Evolutionary conservation across 1,140 invertebrate genomes (phyloP).

Genomic region (Leptestheria dahalacensis): DNA sequence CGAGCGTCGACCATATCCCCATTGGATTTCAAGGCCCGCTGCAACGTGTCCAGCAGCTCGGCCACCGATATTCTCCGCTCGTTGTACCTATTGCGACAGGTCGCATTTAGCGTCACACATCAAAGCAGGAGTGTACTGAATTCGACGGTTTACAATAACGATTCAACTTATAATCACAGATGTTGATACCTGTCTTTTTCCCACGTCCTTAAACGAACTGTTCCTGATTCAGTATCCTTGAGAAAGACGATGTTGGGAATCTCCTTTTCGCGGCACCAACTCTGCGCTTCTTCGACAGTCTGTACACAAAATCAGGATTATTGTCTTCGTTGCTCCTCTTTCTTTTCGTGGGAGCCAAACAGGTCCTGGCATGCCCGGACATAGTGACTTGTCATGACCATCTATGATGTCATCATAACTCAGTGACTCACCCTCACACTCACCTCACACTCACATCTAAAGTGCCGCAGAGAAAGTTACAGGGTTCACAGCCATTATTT

Average conservation of each 20-base stretch:
- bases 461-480: too few species aligned
- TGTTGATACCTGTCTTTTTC: slow-evolving; percentile 35
- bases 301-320: too few species aligned
- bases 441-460: too few species aligned
- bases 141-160: neutral
- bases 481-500: too few species aligned
- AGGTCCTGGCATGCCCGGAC: too few species aligned
- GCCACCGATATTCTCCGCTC: slow-evolving; percentile 40
- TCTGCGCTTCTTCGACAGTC: slow-evolving; percentile 47
- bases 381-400: too few species aligned
- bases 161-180: too few species aligned
- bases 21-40: slow-evolving; percentile 24
- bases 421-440: too few species aligned
- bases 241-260: slow-evolving; percentile 49
- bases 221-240: slow-evolving; percentile 44
- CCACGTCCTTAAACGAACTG: slow-evolving; percentile 39
- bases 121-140: neutral
- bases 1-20: slow-evolving; percentile 11
- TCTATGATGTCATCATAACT: too few species aligned
- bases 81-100: slow-evolving; percentile 33
- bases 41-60: slow-evolving; percentile 42
- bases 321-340: too few species aligned
- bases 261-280: slow-evolving; percentile 42
- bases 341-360: too few species aligned
- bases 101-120: slow-evolving; percentile 8